Percentiles rank a stretch among this genome's conserved stretches.
These are phyloP conservation scores for Percopsis transmontana DNA, from an alignment of 2,113 vertebrate genomes.

Conservation along the genomic window DNA sequence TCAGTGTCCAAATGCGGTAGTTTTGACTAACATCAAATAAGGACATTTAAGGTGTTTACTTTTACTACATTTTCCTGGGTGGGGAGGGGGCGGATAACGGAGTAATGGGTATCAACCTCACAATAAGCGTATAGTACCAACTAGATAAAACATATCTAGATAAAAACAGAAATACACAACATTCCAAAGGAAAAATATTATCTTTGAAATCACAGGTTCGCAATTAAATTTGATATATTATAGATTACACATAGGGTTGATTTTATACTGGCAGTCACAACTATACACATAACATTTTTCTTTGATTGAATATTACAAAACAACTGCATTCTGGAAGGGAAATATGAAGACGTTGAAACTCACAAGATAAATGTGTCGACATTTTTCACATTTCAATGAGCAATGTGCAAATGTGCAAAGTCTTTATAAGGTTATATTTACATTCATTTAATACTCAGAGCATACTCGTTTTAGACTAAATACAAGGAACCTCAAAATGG, in stretches of 20 bases:
- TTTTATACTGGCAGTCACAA: constrained; percentile 16
- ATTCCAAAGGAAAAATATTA: neutral
- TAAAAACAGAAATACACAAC: neutral
- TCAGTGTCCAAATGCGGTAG: too few relatives aligned
- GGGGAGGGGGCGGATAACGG: too few relatives aligned
- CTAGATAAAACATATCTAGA: too few relatives aligned
- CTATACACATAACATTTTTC: neutral
- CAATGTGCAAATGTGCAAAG: constrained; percentile 13
- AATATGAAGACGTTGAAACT: constrained; percentile 4
- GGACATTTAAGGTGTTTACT: too few relatives aligned
- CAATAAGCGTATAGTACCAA: too few relatives aligned
- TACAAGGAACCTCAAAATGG: neutral
- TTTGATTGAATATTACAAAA: constrained; percentile 29
- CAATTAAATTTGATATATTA: constrained; percentile 4
- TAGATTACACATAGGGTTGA: neutral
- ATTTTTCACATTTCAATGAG: constrained; percentile 23
- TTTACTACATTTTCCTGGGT: too few relatives aligned
- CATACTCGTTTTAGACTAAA: neutral
- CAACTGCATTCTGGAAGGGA: neutral
- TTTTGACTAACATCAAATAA: too few relatives aligned
- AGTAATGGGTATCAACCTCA: too few relatives aligned
- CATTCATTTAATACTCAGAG: neutral
- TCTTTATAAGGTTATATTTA: constrained; percentile 14
- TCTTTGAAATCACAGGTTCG: constrained; percentile 13
- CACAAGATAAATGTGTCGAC: neutral